Base-by-base conservation (phyloP, 2,797 vertebrate genomes). In the Bradypodion pumilum region DNA sequence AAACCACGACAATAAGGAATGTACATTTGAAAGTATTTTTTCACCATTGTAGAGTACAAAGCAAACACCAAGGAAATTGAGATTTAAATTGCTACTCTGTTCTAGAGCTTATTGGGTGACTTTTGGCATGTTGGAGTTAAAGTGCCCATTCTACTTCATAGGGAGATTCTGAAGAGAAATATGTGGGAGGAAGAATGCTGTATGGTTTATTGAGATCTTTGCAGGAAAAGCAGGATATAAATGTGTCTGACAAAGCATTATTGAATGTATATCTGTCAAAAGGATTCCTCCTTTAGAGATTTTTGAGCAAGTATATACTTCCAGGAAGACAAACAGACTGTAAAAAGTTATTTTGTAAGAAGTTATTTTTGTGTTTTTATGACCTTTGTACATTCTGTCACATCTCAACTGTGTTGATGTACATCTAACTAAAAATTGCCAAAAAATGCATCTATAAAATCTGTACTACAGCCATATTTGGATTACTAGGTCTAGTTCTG, bases 381-480 rank as follows among this genome's bases (percentile, higher is more conserved):
- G 84, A 86, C 83, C 75, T 88, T 85, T 84, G 32, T 79, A 89
- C 81, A 85, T 84, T 62, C 1, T 35, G 80, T 87, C 84, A 65
- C 82, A 46, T 63, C 84, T 65, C 85, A 90, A 78, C 92, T 78
- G 85, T 77, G 85, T 87, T 89, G 84, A 89, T 85, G 70, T 84
- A 80, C 81, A 79, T 69, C 89, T 88, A 81, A 78, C 7, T 37
- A 69, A 69, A 68, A 69, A 8, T 42, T 7, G 23, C 25, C 40
- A 40, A 7, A 8, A 23, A 72, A 44, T 72, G 27, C 42, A 10
- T 29, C 27, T 46, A 44, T 27, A 25, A 42, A 72, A 42, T 29
- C 1, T 72, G 25, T 27, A 4, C 12, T 72, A 44, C 42, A 42
- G 10, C 21, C 35, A 72, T 13, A 72, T 29, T 27, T 72, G 40